Percentiles rank a stretch among this genome's conserved stretches.
Evolutionary conservation across 2,888 invertebrate species (phyloP).

Genomic region (Rotaria macrura): DNA sequence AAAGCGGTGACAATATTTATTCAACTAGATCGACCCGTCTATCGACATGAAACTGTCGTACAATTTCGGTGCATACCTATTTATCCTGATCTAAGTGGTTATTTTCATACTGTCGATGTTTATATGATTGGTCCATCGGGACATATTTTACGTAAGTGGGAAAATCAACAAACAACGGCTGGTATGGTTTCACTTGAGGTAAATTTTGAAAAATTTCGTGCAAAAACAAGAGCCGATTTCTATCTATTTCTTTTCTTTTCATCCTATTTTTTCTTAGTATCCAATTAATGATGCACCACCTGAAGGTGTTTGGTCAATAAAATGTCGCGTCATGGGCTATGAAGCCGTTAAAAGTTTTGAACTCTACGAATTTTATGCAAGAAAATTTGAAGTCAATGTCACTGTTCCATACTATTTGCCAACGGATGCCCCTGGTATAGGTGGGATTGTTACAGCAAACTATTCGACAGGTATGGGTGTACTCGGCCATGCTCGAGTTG

Average conservation of each 20-base stretch:
- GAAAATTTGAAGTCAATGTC: slow-evolving; percentile 33
- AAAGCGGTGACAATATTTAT: slow-evolving; percentile 11
- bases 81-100: slow-evolving; percentile 77
- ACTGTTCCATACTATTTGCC: slow-evolving; percentile 32
- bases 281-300: slow-evolving; percentile 22
- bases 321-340: slow-evolving; percentile 16
- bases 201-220: too few relatives aligned
- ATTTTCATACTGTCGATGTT: slow-evolving; percentile 77
- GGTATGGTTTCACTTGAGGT: slow-evolving; percentile 11
- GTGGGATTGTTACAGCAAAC: not conserved
- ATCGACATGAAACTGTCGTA: slow-evolving; percentile 44
- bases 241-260: too few relatives aligned
- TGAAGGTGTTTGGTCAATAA: not conserved
- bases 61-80: slow-evolving; percentile 81
- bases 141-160: slow-evolving; percentile 17
- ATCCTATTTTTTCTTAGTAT: not conserved
- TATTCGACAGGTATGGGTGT: slow-evolving; percentile 13
- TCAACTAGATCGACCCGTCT: slow-evolving; percentile 38
- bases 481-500: not conserved
- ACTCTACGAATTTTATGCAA: not conserved
- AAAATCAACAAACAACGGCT: slow-evolving; percentile 15
- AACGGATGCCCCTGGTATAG: not conserved
- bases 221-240: too few relatives aligned
- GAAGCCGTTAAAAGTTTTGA: not conserved
- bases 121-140: slow-evolving; percentile 58